Evolutionary conservation across 2,797 vertebrate species (phyloP).

Genomic region (Oceanodroma leucorhoa): DNA sequence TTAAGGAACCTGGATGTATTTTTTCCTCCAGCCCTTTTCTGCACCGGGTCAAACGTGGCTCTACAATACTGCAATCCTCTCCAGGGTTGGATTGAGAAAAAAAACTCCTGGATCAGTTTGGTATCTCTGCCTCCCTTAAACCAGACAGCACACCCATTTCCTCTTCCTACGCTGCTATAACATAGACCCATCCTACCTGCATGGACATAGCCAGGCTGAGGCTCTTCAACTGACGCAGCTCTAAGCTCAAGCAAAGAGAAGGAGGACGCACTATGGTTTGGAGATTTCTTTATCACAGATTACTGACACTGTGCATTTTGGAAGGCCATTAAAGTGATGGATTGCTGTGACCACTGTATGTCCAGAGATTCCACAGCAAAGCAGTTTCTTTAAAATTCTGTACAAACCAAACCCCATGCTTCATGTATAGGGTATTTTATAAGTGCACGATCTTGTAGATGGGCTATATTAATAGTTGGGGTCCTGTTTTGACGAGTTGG

Average conservation of each 20-base stretch:
- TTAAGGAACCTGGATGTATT: neutral
- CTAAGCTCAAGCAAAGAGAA: neutral
- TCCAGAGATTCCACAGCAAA: neutral
- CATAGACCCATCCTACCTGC: neutral
- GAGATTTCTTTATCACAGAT: neutral
- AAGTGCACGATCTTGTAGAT: neutral
- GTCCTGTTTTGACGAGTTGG: neutral
- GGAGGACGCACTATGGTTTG: rapidly evolving
- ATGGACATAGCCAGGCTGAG: rapidly evolving
- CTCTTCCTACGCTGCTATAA: too few species aligned
- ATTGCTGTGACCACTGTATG: neutral
- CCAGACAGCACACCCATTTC: neutral
- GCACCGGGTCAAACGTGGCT: rapidly evolving
- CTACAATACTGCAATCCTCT: rapidly evolving
- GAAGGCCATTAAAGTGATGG: neutral
- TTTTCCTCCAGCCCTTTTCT: neutral
- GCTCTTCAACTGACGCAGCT: neutral
- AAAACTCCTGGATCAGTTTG: neutral
- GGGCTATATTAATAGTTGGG: neutral
- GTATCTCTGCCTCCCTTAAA: neutral
- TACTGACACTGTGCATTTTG: neutral
- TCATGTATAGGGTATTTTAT: rapidly evolving
- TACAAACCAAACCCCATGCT: neutral
- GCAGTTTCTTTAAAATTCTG: neutral
- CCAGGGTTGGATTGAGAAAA: neutral